Conservation (phyloP, 2,113 vertebrate genomes). For the Actenoides lindsayi region DNA sequence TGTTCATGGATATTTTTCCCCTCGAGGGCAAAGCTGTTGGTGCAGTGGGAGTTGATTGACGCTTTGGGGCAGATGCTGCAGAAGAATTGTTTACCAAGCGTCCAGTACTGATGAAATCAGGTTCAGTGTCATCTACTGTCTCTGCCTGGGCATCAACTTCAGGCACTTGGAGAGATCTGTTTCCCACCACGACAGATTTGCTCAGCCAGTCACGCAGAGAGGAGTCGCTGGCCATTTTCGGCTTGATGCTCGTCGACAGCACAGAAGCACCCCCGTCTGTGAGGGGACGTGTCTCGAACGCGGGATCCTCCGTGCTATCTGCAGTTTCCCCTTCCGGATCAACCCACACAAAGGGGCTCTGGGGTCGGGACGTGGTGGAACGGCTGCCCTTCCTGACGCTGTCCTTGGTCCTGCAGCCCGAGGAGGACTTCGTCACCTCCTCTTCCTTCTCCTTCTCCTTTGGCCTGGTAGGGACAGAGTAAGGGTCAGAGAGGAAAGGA, state of each 20-base stretch:
- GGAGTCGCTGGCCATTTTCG: fast-evolving
- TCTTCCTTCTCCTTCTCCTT: not conserved
- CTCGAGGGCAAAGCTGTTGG: not conserved
- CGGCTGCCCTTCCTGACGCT: not conserved
- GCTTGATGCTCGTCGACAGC: not conserved
- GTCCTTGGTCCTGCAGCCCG: not conserved
- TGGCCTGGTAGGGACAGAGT: not conserved
- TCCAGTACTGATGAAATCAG: not conserved
- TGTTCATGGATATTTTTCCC: not conserved
- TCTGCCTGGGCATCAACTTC: slow-evolving; percentile 54
- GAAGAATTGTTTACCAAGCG: not conserved
- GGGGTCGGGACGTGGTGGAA: fast-evolving
- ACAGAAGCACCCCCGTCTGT: fast-evolving
- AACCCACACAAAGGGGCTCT: fast-evolving
- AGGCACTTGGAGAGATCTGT: not conserved
- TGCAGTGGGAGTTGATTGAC: not conserved
- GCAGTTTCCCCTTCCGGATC: slow-evolving; percentile 7
- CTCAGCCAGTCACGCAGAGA: not conserved
- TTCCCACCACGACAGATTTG: not conserved
- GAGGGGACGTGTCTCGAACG: fast-evolving
- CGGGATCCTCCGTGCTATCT: not conserved
- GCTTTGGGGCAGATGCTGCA: not conserved
- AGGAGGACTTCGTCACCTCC: not conserved
- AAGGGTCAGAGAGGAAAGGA: not conserved
- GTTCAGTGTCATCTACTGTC: not conserved